Evolutionary conservation across 2,888 invertebrate genomes (phyloP).

Genomic region (Netelia fuscicornis): DNA sequence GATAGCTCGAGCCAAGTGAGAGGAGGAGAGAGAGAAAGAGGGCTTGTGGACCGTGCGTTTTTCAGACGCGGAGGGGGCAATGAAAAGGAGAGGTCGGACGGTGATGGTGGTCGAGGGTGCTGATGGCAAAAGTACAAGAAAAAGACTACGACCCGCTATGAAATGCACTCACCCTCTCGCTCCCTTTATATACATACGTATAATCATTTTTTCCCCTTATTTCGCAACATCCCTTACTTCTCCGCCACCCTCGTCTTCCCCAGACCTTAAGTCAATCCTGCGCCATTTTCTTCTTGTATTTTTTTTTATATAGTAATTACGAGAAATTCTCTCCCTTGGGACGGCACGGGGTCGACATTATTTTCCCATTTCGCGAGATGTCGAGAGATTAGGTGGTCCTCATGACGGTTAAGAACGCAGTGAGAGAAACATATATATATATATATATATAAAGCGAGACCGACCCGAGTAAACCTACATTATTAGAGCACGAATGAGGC

Average conservation of each 20-base stretch:
- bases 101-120: neutral
- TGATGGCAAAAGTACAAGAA: neutral
- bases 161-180: slow-evolving; percentile 5
- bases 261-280: slow-evolving; percentile 51
- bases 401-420: slow-evolving; percentile 22
- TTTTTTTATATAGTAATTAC: slow-evolving; percentile 74
- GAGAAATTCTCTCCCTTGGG: slow-evolving; percentile 67
- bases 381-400: slow-evolving; percentile 52
- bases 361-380: slow-evolving; percentile 75
- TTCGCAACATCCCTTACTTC: slow-evolving; percentile 56
- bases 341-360: slow-evolving; percentile 75
- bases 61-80: slow-evolving; percentile 6
- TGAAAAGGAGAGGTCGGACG: neutral
- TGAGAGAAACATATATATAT: neutral
- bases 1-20: slow-evolving; percentile 44
- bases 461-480: slow-evolving; percentile 43
- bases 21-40: neutral
- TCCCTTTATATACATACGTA: neutral
- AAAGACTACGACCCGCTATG: neutral
- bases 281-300: slow-evolving; percentile 73
- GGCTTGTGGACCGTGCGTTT: neutral
- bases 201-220: neutral
- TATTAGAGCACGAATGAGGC: slow-evolving; percentile 49
- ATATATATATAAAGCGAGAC: neutral
- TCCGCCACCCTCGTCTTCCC: slow-evolving; percentile 46